A percentile compares a stretch with the other conserved stretches of the same genome.
phyloP scores from a whole-genome alignment of 2,113 vertebrate genomes.

The Canis aureus region DNA sequence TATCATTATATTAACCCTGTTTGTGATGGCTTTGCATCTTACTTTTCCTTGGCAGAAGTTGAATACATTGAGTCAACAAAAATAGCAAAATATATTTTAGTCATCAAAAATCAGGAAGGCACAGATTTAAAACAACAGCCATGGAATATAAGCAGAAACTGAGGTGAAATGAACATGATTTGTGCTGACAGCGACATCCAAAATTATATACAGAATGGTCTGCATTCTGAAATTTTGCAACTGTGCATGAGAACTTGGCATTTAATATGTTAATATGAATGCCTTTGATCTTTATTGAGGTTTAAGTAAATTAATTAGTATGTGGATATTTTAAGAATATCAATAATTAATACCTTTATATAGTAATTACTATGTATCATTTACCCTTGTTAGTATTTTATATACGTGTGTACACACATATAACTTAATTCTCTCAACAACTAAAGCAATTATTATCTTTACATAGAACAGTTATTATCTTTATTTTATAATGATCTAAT shows the following conservation, averaged over 20 bases:
- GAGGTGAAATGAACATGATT: background rate
- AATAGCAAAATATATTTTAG: background rate
- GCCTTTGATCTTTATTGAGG: background rate
- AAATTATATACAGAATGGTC: background rate
- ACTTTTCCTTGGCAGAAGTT: background rate
- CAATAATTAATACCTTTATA: background rate
- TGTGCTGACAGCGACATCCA: background rate
- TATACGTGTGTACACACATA: background rate
- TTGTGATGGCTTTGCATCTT: background rate
- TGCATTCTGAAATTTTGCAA: background rate
- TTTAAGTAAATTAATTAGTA: background rate
- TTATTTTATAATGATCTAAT: background rate
- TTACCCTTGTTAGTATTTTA: background rate
- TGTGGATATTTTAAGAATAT: background rate
- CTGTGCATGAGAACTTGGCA: background rate
- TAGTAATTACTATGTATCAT: background rate
- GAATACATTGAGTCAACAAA: background rate
- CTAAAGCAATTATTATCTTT: background rate
- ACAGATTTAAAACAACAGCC: background rate
- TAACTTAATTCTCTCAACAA: background rate
- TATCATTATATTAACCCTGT: background rate
- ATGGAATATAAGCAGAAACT: background rate
- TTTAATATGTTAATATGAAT: background rate
- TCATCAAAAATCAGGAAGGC: background rate
- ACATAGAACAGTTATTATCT: background rate